These are phyloP conservation scores for Ephialtes manifestator DNA, from an alignment of 2,888 invertebrate genomes.

Conservation along the genomic window DNA sequence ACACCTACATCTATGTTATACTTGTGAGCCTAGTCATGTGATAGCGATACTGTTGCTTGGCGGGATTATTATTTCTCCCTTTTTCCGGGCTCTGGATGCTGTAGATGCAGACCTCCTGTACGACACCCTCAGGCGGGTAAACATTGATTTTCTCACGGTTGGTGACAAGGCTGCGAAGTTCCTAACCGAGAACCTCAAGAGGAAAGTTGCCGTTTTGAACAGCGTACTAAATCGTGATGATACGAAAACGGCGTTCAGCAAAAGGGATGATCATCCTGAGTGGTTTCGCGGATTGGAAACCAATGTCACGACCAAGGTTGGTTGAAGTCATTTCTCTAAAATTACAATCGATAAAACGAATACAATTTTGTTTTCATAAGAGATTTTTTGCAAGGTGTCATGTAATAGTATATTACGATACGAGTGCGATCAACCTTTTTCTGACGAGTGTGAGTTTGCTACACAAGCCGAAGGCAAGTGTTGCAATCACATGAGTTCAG, in stretches of 20 bases:
- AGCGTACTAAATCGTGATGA: conserved; percentile 86
- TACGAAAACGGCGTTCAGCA: conserved; percentile 88
- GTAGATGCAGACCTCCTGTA: conserved; percentile 91
- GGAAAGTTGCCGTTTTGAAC: conserved; percentile 86
- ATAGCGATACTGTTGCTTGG: not conserved
- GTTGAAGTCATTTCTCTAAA: not conserved
- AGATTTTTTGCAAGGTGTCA: too few species aligned
- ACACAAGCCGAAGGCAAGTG: too few species aligned
- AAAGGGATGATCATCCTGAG: conserved; percentile 90
- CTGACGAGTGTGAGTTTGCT: too few species aligned
- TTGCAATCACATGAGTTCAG: too few species aligned
- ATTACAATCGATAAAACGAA: too few species aligned
- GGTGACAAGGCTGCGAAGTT: conserved; percentile 92
- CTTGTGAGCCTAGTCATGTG: not conserved
- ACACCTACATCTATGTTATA: not conserved
- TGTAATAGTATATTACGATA: too few species aligned
- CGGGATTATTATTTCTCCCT: conserved; percentile 23
- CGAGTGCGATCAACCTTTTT: too few species aligned
- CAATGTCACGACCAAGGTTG: conserved; percentile 81
- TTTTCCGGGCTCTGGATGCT: conserved; percentile 69
- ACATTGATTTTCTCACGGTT: conserved; percentile 90
- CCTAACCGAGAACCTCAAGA: conserved; percentile 90
- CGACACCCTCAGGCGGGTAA: conserved; percentile 90
- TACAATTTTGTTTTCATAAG: too few species aligned
- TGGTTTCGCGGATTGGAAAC: conserved; percentile 92